phyloP scores from a whole-genome alignment of 2,888 invertebrate genomes.

The Cyrtodaria siliqua region DNA sequence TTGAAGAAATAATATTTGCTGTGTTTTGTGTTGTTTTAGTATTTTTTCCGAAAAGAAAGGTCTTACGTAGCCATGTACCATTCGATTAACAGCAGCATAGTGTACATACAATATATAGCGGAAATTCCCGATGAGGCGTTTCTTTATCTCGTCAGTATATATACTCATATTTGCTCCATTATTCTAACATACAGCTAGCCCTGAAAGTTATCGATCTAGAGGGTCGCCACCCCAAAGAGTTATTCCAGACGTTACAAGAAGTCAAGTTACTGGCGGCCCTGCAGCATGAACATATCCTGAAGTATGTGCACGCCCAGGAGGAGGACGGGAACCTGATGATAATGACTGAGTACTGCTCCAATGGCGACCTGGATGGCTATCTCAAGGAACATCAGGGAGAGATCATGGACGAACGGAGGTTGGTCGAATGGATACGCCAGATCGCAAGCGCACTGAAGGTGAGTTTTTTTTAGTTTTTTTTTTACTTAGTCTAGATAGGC shows the following conservation, averaged over 20 bases:
- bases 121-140: too few relatives aligned
- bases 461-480: too few relatives aligned
- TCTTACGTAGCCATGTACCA: too few relatives aligned
- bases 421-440: constrained; percentile 49
- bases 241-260: constrained; percentile 38
- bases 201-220: constrained; percentile 33
- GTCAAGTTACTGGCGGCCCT: constrained; percentile 36
- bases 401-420: constrained; percentile 39
- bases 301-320: constrained; percentile 19
- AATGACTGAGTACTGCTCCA: constrained; percentile 46
- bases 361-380: constrained; percentile 40
- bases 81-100: too few relatives aligned
- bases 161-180: too few relatives aligned
- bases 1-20: too few relatives aligned
- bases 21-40: too few relatives aligned
- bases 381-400: constrained; percentile 25
- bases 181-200: constrained; percentile 27
- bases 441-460: constrained; percentile 46
- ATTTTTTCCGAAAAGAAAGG: too few relatives aligned
- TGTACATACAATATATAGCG: too few relatives aligned
- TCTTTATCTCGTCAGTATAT: too few relatives aligned
- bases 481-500: too few relatives aligned
- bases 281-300: constrained; percentile 39
- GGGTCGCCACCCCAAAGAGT: constrained; percentile 24
- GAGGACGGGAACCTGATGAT: constrained; percentile 32